Evolutionary conservation across 2,888 invertebrate genomes (phyloP), one percentile per base, ranked within the genome.

Genomic region (Apotomis turbidana): DNA sequence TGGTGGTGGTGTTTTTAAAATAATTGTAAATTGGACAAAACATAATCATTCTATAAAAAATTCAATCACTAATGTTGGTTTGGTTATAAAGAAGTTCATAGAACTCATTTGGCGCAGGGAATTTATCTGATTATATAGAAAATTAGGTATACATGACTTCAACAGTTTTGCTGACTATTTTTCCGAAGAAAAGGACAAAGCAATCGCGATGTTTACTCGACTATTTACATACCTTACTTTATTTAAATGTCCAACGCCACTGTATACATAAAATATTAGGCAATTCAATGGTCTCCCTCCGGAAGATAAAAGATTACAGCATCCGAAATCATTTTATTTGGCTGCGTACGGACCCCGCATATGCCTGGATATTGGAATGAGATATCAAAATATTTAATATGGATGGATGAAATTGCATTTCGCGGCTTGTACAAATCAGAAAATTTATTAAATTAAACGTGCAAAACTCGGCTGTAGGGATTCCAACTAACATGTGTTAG

Each of bases 321-420:
- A 52, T 63, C 52, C 13, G 52, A 38, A 52, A 63, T 52, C 36
- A 62, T 62, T 62, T 51, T 52, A 63, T 52, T 38, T 38, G 12
- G 27, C 61, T 51, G n/a, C 10, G 6, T 36, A n/a, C 51, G 5
- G 36, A 51, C 52, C 63, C 27, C 12, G 15, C 41, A 54, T 44
- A 15, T 54, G 54, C 12, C 49, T 36, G 61, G 41, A 49, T 64
- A 44, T 54, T 38, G 15, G 55, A 27, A 15, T 55, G n/a, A n/a
- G 38, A 27, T 27, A 27, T 27, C 15, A 52, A 64, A 41, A 38
- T 13, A 41, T 54, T 54, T 63, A 63, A 54, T 54, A 52, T 13
- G 63, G 12, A 41, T 12, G 13, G 41, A 63, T 63, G 13, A 38
- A 63, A 54, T 63, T 10, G 15, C 63, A 54, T 54, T 54, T 54